A percentile compares a stretch with the other conserved stretches of the same genome.
Conservation (phyloP, 2,113 vertebrate genomes). For the Pollimyrus isidori region DNA sequence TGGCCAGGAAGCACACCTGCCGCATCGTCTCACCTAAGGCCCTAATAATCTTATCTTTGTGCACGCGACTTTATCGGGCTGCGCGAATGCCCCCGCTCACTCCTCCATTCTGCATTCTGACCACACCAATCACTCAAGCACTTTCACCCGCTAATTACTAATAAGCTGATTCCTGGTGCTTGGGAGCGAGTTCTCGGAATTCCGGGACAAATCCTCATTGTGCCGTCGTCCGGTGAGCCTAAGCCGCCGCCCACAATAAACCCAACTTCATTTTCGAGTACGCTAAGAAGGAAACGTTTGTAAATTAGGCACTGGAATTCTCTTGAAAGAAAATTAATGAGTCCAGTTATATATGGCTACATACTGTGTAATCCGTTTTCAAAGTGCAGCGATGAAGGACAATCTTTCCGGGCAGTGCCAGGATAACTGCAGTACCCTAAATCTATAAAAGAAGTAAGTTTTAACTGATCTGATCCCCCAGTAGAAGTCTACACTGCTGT, state of each 20-base stretch:
- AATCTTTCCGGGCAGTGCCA: background rate
- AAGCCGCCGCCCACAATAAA: background rate
- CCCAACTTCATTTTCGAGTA: background rate
- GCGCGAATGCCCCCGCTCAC: background rate
- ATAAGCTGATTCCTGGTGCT: constrained; percentile 16
- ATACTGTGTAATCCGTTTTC: background rate
- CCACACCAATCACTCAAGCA: background rate
- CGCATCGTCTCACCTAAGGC: background rate
- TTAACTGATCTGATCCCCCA: background rate
- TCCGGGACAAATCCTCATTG: background rate
- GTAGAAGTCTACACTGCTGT: background rate
- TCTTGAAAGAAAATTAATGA: background rate
- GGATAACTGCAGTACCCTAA: background rate
- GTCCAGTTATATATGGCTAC: background rate
- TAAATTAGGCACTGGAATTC: background rate
- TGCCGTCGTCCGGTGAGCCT: background rate
- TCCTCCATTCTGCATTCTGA: constrained; percentile 3
- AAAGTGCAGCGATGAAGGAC: background rate
- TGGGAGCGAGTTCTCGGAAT: background rate
- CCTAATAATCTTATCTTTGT: constrained; percentile 4
- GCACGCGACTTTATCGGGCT: background rate
- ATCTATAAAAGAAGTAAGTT: background rate
- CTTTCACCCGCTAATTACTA: constrained; percentile 3
- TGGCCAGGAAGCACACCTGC: background rate
- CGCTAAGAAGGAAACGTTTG: background rate